These are phyloP conservation scores for Cyrtorhinus lividipennis DNA, from an alignment of 1,140 invertebrate species.

Conservation along the genomic window DNA sequence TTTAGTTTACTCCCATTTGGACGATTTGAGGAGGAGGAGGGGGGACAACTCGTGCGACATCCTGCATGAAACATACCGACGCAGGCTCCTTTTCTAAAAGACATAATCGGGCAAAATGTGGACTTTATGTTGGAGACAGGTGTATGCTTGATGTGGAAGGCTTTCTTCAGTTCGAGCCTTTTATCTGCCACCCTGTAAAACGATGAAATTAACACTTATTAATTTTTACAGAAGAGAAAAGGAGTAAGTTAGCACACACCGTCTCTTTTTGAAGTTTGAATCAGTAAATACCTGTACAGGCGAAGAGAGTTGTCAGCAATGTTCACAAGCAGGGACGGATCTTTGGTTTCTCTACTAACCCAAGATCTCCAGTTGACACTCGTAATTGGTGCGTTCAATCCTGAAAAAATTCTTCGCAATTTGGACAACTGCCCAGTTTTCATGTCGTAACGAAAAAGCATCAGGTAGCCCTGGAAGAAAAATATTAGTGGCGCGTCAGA, in stretches of 20 bases:
- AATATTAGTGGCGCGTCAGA: too few species aligned
- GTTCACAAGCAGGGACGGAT: slow-evolving; percentile 64
- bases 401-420: slow-evolving; percentile 45
- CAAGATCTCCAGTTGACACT: slow-evolving; percentile 67
- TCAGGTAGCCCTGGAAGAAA: slow-evolving; percentile 45
- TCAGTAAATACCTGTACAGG: slow-evolving; percentile 42
- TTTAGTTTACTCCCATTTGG: too few species aligned
- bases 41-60: too few species aligned
- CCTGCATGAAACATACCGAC: slow-evolving; percentile 47
- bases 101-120: slow-evolving; percentile 75
- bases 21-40: too few species aligned
- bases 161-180: slow-evolving; percentile 46
- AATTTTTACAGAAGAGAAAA: too few species aligned
- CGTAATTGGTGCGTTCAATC: slow-evolving; percentile 46
- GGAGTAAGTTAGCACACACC: too few species aligned
- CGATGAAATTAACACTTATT: slow-evolving; percentile 22
- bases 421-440: slow-evolving; percentile 55
- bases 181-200: slow-evolving; percentile 44
- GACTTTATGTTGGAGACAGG: slow-evolving; percentile 43
- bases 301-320: slow-evolving; percentile 58
- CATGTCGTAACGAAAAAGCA: slow-evolving; percentile 54
- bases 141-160: slow-evolving; percentile 48
- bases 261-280: too few species aligned
- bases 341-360: slow-evolving; percentile 58
- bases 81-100: slow-evolving; percentile 62